Percentiles rank a stretch among this genome's conserved stretches.
These are phyloP conservation scores for Yponomeuta cagnagella DNA, from an alignment of 2,888 invertebrate species.

Conservation along the genomic window DNA sequence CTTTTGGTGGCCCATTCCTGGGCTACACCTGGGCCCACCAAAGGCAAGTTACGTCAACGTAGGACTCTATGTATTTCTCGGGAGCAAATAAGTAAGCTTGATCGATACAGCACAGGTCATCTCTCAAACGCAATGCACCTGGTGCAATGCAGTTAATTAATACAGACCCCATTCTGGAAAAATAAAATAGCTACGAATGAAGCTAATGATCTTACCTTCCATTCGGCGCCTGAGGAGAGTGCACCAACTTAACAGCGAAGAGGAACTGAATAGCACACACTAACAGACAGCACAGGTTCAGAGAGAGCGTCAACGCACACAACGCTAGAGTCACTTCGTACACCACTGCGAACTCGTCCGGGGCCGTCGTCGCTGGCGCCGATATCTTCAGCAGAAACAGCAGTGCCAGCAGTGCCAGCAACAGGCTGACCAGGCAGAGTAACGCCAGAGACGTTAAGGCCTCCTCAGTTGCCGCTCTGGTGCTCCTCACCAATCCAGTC, in stretches of 20 bases:
- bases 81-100: neutral
- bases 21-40: too few species aligned
- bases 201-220: conserved; percentile 67
- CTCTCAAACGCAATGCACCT: too few species aligned
- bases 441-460: conserved; percentile 90
- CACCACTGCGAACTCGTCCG: conserved; percentile 90
- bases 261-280: conserved; percentile 96
- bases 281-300: conserved; percentile 92
- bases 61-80: neutral
- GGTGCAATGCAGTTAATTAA: too few species aligned
- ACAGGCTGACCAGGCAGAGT: conserved; percentile 88
- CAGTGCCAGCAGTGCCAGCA: conserved; percentile 88
- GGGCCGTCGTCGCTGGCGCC: conserved; percentile 76
- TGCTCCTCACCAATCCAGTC: conserved; percentile 48
- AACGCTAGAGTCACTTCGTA: conserved; percentile 94
- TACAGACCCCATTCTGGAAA: too few species aligned
- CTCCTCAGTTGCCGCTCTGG: conserved; percentile 75
- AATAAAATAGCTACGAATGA: too few species aligned
- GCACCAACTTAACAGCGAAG: conserved; percentile 93
- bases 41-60: neutral
- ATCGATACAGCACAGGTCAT: too few species aligned
- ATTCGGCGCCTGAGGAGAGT: conserved; percentile 88
- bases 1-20: neutral
- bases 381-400: conserved; percentile 91
- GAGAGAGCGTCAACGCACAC: conserved; percentile 89